Base-by-base conservation (phyloP, 1,140 invertebrate species). In the Dendroctonus ponderosae region DNA sequence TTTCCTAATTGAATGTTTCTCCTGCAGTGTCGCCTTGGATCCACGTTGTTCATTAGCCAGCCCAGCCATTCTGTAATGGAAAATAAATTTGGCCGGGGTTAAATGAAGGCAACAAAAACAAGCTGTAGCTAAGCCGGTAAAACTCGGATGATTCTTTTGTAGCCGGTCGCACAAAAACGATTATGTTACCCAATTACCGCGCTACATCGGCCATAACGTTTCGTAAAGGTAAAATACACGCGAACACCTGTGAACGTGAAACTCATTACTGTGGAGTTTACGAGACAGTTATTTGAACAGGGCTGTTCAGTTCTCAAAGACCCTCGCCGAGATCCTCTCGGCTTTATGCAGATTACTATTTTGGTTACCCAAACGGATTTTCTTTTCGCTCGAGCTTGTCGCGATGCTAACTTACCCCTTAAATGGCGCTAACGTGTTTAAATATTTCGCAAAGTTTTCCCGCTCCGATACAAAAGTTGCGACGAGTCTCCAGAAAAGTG, bases 161-260 rank as follows among this genome's bases (percentile, higher is more conserved):
- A 46, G 2, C 26, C 15, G 6, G 39, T 37, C 5, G 44, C 43
- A 66, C 51, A 61, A 62, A 67, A 67, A 54, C 60, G 56, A 62
- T 62, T 67, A 62, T 48, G 59, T 59, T 56, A 62, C 51, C 49
- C 66, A 67, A 67, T 67, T 67, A 67, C 65, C 65, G 40, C 54
- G 46, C 54, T 66, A 67, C 65, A 67, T 12, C 41, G 58, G 57
- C 12, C 53, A 62, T 52, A 62, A 37, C 54, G 37, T 56, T 54
- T 40, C 38, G 57, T 11, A 56, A 63, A 64, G 59, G 53, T 64
- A 68, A 68, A 68, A 68, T 68, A 68, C 67, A 59, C 54, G 50
- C 49, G 56, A 68, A 68, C 67, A 68, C 67, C 67, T 68, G 67
- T 68, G 67, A 68, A 68, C 67, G 67, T 68, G 62, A 53, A 68